phyloP scores from a whole-genome alignment of 2,888 invertebrate species.

The Melanotus villosus region DNA sequence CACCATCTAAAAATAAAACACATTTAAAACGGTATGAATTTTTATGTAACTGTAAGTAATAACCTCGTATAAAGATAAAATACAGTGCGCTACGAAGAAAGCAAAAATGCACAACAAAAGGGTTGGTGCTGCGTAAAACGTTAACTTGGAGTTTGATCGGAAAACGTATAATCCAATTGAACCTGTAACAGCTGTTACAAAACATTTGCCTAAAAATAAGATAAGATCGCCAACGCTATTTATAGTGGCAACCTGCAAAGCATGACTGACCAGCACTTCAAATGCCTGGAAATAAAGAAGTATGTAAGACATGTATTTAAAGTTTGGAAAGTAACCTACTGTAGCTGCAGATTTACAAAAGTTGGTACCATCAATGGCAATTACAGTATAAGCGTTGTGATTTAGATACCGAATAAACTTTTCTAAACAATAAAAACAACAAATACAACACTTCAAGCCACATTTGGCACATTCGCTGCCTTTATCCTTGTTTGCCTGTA shows the following conservation, averaged over 20 bases:
- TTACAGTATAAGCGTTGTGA: conserved; percentile 95
- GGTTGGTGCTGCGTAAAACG: conserved; percentile 90
- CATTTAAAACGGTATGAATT: neutral
- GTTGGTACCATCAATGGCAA: conserved; percentile 91
- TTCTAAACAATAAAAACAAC: conserved; percentile 92
- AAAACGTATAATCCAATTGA: conserved; percentile 83
- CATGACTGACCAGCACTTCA: conserved; percentile 85
- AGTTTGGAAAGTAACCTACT: conserved; percentile 69
- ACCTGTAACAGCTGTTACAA: conserved; percentile 88
- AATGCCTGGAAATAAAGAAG: conserved; percentile 79
- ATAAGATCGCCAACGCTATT: conserved; percentile 95
- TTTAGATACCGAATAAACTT: conserved; percentile 93
- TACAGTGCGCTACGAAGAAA: conserved; percentile 94
- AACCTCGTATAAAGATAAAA: conserved; percentile 94
- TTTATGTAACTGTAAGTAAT: conserved; percentile 52
- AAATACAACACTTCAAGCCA: conserved; percentile 85
- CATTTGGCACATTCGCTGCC: conserved; percentile 84
- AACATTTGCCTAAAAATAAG: conserved; percentile 88
- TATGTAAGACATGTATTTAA: neutral
- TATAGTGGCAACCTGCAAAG: conserved; percentile 90
- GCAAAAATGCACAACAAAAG: conserved; percentile 87
- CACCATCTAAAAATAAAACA: conserved; percentile 80
- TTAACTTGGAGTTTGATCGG: conserved; percentile 79
- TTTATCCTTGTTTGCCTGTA: conserved; percentile 78
- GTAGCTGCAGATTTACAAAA: conserved; percentile 93